phyloP scores from a whole-genome alignment of 1,140 invertebrate genomes.

The Samia ricini region DNA sequence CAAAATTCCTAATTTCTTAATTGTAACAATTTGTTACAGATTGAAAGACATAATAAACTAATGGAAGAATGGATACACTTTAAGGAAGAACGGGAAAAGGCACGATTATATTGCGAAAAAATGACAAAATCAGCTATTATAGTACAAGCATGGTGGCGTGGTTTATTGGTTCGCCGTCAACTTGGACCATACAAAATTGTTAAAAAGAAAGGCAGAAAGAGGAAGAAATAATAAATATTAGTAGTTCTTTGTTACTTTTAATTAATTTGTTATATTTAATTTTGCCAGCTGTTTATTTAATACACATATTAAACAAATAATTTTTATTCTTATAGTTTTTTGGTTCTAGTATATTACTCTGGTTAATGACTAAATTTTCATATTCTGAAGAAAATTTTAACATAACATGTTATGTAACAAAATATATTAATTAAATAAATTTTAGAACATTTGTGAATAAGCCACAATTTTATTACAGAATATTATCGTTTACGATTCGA shows the following conservation, averaged over 20 bases:
- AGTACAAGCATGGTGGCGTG: conserved; percentile 86
- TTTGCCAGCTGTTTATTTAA: not conserved
- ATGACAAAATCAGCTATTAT: conserved; percentile 63
- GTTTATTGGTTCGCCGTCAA: conserved; percentile 81
- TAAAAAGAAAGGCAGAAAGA: conserved; percentile 66
- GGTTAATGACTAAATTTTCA: too few species aligned
- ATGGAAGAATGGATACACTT: conserved; percentile 62
- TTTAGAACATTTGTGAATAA: too few species aligned
- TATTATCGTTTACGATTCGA: not conserved
- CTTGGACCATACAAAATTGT: conserved; percentile 78
- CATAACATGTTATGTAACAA: too few species aligned
- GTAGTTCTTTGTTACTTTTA: not conserved
- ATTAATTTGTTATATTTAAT: not conserved
- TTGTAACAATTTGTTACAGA: not conserved
- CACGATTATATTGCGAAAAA: conserved; percentile 44
- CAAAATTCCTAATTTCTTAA: not conserved
- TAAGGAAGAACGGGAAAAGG: conserved; percentile 60
- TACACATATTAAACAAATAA: not conserved
- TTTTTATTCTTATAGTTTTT: not conserved
- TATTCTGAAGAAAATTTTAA: too few species aligned
- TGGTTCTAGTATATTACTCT: too few species aligned
- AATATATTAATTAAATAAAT: too few species aligned
- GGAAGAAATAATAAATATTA: conserved; percentile 38
- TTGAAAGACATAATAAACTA: conserved; percentile 34
- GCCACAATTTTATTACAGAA: too few species aligned